Evolutionary conservation across 2,113 vertebrate genomes (phyloP).

Genomic region (Mungos mungo): DNA sequence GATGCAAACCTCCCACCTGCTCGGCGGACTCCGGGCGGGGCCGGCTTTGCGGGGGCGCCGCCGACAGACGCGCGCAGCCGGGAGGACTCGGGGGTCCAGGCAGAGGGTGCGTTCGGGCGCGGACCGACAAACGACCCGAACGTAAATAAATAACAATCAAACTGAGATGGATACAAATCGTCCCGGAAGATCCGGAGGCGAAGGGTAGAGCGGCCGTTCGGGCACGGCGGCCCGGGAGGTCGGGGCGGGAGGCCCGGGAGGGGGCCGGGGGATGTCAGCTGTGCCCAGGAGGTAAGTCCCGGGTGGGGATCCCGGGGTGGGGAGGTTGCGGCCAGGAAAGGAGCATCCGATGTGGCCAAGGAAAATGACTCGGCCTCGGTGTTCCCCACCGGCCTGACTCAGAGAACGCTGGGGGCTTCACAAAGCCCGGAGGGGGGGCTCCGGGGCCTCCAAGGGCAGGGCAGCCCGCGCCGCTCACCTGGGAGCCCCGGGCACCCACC

Average conservation of each 20-base stretch:
- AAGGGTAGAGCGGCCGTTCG: not conserved
- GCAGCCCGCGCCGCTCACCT: not conserved
- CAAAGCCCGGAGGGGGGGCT: not conserved
- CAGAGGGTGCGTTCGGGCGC: not conserved
- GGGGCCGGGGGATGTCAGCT: not conserved
- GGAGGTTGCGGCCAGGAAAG: not conserved
- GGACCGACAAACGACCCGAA: not conserved
- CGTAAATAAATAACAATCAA: not conserved
- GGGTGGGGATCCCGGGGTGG: not conserved
- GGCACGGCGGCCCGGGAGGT: not conserved
- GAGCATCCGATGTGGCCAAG: not conserved
- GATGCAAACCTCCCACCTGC: not conserved
- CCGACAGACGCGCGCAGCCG: fast-evolving
- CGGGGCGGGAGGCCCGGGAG: not conserved
- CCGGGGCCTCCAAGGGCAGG: not conserved
- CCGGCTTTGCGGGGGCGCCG: not conserved
- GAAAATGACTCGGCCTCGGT: not conserved
- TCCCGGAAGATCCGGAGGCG: not conserved
- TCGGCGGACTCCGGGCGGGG: fast-evolving
- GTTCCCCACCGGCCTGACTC: constrained; percentile 46
- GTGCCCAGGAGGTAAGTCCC: not conserved
- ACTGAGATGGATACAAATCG: not conserved
- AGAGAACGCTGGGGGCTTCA: constrained; percentile 52
- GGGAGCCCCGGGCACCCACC: not conserved
- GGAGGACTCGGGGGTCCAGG: too few relatives aligned